Evolutionary conservation across 1,140 invertebrate species (phyloP).

Genomic region (Drosophila pectinifera): DNA sequence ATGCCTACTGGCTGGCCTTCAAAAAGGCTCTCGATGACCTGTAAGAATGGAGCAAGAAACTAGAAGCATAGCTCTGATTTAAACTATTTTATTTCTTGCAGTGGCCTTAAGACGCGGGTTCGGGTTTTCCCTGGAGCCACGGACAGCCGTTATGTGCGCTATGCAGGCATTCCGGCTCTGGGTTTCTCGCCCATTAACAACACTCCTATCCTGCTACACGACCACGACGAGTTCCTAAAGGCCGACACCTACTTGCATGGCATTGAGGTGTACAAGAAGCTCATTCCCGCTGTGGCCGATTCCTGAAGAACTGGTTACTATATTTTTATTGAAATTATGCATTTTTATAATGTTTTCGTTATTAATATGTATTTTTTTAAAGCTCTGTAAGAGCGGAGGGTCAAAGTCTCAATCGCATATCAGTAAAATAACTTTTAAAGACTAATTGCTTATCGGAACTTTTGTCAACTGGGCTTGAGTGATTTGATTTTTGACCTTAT

Average conservation of each 20-base stretch:
- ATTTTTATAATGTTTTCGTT: conserved; percentile 3
- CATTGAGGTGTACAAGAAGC: conserved; percentile 89
- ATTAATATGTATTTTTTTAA: not conserved
- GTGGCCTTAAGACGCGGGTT: conserved; percentile 87
- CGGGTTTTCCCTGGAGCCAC: conserved; percentile 93
- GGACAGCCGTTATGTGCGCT: conserved; percentile 90
- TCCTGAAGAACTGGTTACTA: conserved; percentile 48
- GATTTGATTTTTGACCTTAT: conserved; percentile 6
- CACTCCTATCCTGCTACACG: conserved; percentile 90
- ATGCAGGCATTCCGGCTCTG: conserved; percentile 91
- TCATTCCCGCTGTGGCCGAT: conserved; percentile 88
- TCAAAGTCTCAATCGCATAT: not conserved
- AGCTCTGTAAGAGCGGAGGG: not conserved
- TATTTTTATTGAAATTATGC: not conserved
- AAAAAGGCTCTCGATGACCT: conserved; percentile 86
- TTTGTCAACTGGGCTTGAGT: not conserved
- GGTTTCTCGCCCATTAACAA: conserved; percentile 93
- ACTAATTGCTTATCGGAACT: conserved; percentile 1
- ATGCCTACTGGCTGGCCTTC: conserved; percentile 94
- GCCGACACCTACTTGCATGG: conserved; percentile 90
- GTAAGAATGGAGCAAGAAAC: conserved; percentile 86
- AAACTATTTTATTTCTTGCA: conserved; percentile 11
- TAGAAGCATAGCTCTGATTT: not conserved
- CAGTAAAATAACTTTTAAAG: conserved; percentile 1
- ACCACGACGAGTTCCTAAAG: conserved; percentile 92